phyloP scores from a whole-genome alignment of 1,140 invertebrate genomes.

The Agrypnia vestita region DNA sequence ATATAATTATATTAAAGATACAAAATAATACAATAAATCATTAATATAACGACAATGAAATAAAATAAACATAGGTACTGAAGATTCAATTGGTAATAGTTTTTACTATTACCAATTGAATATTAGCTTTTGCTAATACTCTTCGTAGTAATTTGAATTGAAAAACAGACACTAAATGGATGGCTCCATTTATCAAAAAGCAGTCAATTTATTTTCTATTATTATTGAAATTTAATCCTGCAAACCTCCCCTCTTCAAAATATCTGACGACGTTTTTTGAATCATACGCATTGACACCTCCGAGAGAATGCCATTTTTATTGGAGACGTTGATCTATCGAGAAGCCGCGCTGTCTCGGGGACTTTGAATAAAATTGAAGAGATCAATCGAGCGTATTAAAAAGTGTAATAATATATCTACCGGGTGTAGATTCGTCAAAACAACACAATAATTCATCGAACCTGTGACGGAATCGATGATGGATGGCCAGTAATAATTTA shows the following conservation, averaged over 20 bases:
- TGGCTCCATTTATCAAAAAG: neutral
- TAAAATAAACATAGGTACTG: too few species aligned
- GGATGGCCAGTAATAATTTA: conserved; percentile 5
- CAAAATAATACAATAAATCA: too few species aligned
- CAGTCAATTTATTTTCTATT: neutral
- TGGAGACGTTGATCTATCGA: conserved; percentile 34
- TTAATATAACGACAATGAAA: too few species aligned
- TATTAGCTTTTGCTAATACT: too few species aligned
- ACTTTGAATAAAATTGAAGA: conserved; percentile 5
- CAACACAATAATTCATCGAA: conserved; percentile 8
- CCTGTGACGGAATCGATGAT: neutral
- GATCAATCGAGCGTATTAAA: conserved; percentile 23
- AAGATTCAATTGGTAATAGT: too few species aligned
- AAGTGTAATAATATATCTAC: conserved; percentile 14
- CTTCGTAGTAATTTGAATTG: too few species aligned
- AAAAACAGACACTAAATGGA: too few species aligned
- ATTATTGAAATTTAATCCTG: conserved; percentile 8
- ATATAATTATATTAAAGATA: too few species aligned
- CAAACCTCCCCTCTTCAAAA: neutral
- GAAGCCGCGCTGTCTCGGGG: neutral
- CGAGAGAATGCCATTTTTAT: conserved; percentile 34
- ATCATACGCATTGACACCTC: conserved; percentile 31
- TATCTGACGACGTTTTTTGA: neutral
- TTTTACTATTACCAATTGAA: too few species aligned
- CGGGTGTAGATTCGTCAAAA: neutral